Percentiles rank a stretch among this genome's conserved stretches.
Evolutionary conservation across 2,888 invertebrate genomes (phyloP).

Genomic region (Oeneis ivallda): DNA sequence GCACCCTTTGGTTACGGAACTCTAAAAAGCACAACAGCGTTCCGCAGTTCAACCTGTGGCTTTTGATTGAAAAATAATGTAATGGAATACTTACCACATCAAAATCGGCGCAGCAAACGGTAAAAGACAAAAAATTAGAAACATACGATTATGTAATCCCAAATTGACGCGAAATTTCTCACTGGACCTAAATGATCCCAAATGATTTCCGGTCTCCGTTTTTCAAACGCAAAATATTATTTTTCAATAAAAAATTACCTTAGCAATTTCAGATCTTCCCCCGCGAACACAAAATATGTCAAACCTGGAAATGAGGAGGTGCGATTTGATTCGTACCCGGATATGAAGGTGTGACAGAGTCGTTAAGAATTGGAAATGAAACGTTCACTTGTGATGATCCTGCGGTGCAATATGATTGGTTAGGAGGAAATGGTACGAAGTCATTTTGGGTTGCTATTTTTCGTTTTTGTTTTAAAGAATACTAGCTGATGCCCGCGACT

Average conservation of each 20-base stretch:
- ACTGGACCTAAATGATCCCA: too few relatives aligned
- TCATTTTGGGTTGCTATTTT: background rate
- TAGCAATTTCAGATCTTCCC: background rate
- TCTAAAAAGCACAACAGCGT: too few relatives aligned
- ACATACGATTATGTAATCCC: too few relatives aligned
- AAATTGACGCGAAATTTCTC: too few relatives aligned
- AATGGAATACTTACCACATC: too few relatives aligned
- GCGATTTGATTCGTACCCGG: slow-evolving; percentile 37
- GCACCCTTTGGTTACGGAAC: too few relatives aligned
- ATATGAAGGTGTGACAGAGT: slow-evolving; percentile 41
- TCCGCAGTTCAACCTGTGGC: too few relatives aligned
- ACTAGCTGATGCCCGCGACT: too few relatives aligned
- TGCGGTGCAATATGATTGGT: background rate
- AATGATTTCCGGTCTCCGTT: background rate
- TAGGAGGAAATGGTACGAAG: slow-evolving; percentile 9
- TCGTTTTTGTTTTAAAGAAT: too few relatives aligned
- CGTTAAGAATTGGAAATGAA: slow-evolving; percentile 39
- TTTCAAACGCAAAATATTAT: background rate
- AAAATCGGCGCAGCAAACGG: too few relatives aligned
- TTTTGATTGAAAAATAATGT: too few relatives aligned
- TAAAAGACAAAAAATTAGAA: too few relatives aligned
- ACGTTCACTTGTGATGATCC: slow-evolving; percentile 13
- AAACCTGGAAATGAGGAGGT: slow-evolving; percentile 21
- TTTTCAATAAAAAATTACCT: background rate
- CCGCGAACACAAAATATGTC: slow-evolving; percentile 1